These are phyloP conservation scores for Tetramorium parvispinum DNA, from an alignment of 1,140 invertebrate species.

Conservation along the genomic window DNA sequence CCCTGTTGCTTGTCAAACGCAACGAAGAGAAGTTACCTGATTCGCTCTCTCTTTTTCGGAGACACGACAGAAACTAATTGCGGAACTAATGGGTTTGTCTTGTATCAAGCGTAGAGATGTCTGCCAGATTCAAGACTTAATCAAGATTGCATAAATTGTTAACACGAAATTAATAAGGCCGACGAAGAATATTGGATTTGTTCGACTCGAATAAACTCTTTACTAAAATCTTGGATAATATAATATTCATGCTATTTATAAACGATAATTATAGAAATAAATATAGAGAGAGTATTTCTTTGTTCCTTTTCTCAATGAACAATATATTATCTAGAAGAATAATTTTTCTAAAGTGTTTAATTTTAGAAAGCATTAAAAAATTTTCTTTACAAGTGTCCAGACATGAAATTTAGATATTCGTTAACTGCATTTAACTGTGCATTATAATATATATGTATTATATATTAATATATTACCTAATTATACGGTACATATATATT, in stretches of 20 bases:
- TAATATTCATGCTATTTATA: neutral
- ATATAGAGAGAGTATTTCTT: neutral
- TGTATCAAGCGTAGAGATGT: conserved; percentile 1
- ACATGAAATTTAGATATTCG: neutral
- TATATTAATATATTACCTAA: neutral
- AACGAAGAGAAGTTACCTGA: neutral
- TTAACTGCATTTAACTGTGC: neutral
- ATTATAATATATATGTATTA: neutral
- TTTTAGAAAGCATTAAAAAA: neutral
- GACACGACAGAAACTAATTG: conserved; percentile 12
- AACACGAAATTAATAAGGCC: neutral
- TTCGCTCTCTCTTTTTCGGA: conserved; percentile 31
- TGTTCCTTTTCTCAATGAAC: neutral
- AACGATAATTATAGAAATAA: neutral
- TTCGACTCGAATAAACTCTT: neutral
- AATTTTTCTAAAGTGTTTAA: neutral
- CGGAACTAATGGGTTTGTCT: conserved; percentile 21
- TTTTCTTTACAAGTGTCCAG: neutral
- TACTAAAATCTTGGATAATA: neutral
- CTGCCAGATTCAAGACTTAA: conserved; percentile 14
- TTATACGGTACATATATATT: neutral
- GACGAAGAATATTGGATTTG: neutral
- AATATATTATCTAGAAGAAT: neutral
- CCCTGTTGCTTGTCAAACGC: neutral
- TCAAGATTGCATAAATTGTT: conserved; percentile 19